Percentiles rank a stretch among this genome's conserved stretches.
Evolutionary conservation across 2,797 vertebrate genomes (phyloP).

Genomic region (Onychomys leucogaster): DNA sequence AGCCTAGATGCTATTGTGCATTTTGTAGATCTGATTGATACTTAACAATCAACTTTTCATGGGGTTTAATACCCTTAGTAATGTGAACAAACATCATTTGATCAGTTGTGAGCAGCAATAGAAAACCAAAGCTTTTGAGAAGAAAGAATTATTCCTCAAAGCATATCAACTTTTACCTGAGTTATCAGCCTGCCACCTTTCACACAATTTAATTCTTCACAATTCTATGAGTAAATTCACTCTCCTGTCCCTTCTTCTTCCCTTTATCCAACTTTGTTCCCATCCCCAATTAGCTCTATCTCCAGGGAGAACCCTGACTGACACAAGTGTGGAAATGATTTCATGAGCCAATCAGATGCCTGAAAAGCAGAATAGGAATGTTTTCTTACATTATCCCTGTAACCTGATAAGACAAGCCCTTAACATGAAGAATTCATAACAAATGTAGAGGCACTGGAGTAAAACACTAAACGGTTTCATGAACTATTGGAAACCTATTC

Average conservation of each 20-base stretch:
- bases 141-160: not conserved
- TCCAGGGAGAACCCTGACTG: not conserved
- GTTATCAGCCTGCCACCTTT: not conserved
- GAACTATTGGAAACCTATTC: not conserved
- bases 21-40: not conserved
- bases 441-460: not conserved
- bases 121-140: not conserved
- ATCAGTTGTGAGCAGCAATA: not conserved
- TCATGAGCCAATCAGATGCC: not conserved
- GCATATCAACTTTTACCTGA: not conserved
- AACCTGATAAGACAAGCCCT: not conserved
- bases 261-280: not conserved
- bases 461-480: not conserved
- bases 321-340: not conserved
- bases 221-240: not conserved
- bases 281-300: not conserved
- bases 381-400: not conserved
- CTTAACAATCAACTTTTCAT: not conserved
- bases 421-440: not conserved
- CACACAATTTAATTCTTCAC: too few species aligned
- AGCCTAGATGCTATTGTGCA: not conserved
- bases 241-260: not conserved
- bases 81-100: not conserved
- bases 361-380: not conserved
- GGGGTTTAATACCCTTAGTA: not conserved